Evolutionary conservation across 2,888 invertebrate species (phyloP).

Genomic region (Vanessa cardui): DNA sequence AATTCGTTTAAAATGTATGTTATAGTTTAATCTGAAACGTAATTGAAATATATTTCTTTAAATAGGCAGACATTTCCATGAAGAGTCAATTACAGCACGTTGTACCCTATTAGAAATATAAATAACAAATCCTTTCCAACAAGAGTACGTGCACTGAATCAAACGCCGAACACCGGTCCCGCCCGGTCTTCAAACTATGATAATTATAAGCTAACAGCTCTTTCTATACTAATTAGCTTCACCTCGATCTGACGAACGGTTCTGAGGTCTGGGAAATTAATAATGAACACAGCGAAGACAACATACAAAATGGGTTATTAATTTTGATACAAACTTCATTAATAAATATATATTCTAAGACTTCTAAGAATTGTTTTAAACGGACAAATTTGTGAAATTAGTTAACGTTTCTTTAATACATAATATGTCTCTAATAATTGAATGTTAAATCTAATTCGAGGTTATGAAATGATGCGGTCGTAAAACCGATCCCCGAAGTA

Average conservation of each 20-base stretch:
- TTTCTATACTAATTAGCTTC: constrained; percentile 37
- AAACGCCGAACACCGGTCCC: constrained; percentile 27
- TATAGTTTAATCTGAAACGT: too few relatives aligned
- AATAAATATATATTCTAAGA: neutral
- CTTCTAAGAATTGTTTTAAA: neutral
- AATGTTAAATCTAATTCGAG: constrained; percentile 50
- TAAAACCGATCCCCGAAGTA: constrained; percentile 57
- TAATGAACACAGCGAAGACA: constrained; percentile 36
- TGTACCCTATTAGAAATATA: neutral
- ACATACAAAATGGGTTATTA: constrained; percentile 19
- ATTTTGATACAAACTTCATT: neutral
- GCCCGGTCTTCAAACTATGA: constrained; percentile 35
- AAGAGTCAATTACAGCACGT: neutral
- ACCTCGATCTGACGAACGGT: constrained; percentile 30
- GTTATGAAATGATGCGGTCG: constrained; percentile 57
- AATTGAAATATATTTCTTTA: neutral
- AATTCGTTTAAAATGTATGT: too few relatives aligned
- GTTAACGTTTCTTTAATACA: neutral
- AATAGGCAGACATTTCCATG: neutral
- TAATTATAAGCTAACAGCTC: constrained; percentile 38
- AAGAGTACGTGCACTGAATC: constrained; percentile 17
- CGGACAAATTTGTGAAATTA: neutral
- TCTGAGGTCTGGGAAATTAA: constrained; percentile 35
- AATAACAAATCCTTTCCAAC: constrained; percentile 5
- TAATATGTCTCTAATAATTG: constrained; percentile 50